Base-by-base conservation (phyloP, 2,797 vertebrate species). In the Semaprochilodus insignis region DNA sequence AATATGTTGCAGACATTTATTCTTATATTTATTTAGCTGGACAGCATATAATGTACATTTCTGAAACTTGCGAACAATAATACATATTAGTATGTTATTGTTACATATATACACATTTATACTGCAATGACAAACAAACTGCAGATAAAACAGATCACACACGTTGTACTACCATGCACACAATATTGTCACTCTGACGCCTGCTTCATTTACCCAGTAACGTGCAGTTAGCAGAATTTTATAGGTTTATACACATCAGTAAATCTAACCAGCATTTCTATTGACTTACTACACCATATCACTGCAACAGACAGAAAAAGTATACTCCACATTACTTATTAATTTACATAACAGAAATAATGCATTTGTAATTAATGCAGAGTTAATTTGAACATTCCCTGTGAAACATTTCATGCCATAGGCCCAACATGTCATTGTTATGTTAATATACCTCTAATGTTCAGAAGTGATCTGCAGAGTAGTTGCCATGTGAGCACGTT, bases 121-220 rank as follows among this genome's bases (percentile, higher is more conserved):
- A 55, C 52, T 17, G 23, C 70, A 73, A 54, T 48, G 11, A 23
- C 44, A 44, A 72, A 72, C 2, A 54, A 54, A 16, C 44, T 54
- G 44, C 40, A 71, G 21, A 27, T 71, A 48, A 71, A 71, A 52
- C 70, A 72, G n/a, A 52, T 72, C 23, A 27, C 34, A 71, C n/a
- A 71, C 19, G 1, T 19, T 66, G 19, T 19, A 27, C 27, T 73
- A 10, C 1, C 71, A 55, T 73, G 71, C 52, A 73, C 52, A 52
- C 44, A 54, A 54, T 51, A 73, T 15, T 55, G 52, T 27, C 23
- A 72, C 52, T 31, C 16, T 15, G 44, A 17, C 48, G 48, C 15
- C 52, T 25, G 2, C 17, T 27, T 72, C 48, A 73, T 31, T 55
- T 55, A 8, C 25, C 7, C 71, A 54, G 71, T 73, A 55, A 73